phyloP scores from a whole-genome alignment of 1,140 invertebrate genomes.

The Metopolophium dirhodum region DNA sequence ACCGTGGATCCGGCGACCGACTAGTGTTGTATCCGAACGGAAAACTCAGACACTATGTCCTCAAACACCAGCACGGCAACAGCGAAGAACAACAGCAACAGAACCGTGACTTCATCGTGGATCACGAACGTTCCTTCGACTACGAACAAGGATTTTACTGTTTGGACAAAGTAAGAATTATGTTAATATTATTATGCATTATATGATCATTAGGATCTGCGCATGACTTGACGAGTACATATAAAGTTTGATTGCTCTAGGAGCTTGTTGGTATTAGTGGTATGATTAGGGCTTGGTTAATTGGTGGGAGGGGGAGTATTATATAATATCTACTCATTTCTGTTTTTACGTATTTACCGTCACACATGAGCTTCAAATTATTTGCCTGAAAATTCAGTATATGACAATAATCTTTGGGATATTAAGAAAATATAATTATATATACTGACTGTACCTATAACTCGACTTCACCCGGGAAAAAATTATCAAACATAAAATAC shows the following conservation, averaged over 20 bases:
- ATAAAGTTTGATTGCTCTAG: not conserved
- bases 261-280: too few relatives aligned
- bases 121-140: slow-evolving; percentile 65
- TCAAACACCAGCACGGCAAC: slow-evolving; percentile 65
- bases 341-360: too few relatives aligned
- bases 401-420: not conserved
- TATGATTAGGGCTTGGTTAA: not conserved
- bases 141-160: slow-evolving; percentile 78
- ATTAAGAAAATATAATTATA: too few relatives aligned
- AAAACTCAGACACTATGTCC: slow-evolving; percentile 73
- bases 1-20: slow-evolving; percentile 67
- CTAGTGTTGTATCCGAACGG: slow-evolving; percentile 74
- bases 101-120: slow-evolving; percentile 61
- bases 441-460: too few relatives aligned
- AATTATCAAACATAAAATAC: too few relatives aligned
- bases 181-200: not conserved
- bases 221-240: not conserved
- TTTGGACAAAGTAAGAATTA: slow-evolving; percentile 72
- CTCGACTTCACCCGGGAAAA: too few relatives aligned
- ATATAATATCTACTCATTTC: too few relatives aligned
- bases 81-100: slow-evolving; percentile 62
- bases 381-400: not conserved
- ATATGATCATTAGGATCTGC: not conserved
- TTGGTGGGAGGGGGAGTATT: too few relatives aligned
- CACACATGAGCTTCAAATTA: too few relatives aligned